A percentile compares a stretch with the other conserved stretches of the same genome.
These are phyloP conservation scores for Mellivora capensis DNA, from an alignment of 2,113 vertebrate genomes.

Conservation along the genomic window DNA sequence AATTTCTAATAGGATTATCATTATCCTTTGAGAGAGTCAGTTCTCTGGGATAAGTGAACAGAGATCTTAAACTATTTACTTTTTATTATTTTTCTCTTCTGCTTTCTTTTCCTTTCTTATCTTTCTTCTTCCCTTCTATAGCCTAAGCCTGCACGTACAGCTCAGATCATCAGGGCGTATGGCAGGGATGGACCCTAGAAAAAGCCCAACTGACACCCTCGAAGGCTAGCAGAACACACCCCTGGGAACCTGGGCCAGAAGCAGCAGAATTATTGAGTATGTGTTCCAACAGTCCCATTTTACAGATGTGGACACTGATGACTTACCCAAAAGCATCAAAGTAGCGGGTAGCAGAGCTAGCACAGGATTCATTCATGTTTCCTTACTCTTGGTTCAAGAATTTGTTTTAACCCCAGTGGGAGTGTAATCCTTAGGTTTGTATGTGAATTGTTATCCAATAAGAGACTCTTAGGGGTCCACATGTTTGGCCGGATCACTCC, in stretches of 20 bases:
- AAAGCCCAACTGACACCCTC: accelerated
- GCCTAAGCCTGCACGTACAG: background rate
- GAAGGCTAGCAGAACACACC: too few relatives aligned
- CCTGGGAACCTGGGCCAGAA: background rate
- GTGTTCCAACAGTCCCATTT: background rate
- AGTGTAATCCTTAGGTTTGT: background rate
- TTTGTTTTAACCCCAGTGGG: background rate
- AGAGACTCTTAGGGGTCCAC: background rate
- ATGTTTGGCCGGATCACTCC: background rate
- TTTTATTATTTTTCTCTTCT: background rate
- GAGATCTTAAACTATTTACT: background rate
- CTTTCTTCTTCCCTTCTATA: background rate
- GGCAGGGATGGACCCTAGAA: background rate
- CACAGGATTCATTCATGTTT: background rate
- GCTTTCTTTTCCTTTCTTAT: background rate
- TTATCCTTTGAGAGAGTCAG: background rate
- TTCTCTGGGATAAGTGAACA: background rate
- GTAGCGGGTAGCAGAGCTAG: background rate
- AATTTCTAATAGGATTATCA: background rate
- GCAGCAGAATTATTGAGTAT: background rate
- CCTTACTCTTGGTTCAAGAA: background rate
- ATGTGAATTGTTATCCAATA: background rate
- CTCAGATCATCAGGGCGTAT: background rate
- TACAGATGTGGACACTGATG: background rate
- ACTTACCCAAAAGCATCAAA: background rate